Conservation (phyloP, 2,888 invertebrate species). For the Danaus chrysippus region DNA sequence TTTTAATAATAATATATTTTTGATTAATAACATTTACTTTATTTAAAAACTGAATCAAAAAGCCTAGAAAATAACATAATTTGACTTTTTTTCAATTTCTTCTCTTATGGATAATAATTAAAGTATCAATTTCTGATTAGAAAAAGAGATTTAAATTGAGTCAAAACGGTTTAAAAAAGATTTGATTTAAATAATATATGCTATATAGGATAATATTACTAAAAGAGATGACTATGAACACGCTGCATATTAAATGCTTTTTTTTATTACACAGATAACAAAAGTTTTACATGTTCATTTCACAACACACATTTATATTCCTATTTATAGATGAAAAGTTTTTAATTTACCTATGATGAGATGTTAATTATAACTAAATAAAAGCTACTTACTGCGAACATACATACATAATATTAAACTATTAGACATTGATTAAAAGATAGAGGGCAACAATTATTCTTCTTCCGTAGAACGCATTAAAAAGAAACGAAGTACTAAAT, state of each 20-base stretch:
- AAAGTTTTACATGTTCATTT: background rate
- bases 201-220: constrained; percentile 3
- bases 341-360: constrained; percentile 10
- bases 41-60: too few species aligned
- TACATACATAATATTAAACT: constrained; percentile 3
- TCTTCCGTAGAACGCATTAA: constrained; percentile 11
- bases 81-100: too few species aligned
- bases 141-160: too few species aligned
- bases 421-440: constrained; percentile 9
- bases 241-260: constrained; percentile 9
- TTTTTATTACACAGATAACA: constrained; percentile 3
- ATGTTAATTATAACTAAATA: constrained; percentile 9
- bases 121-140: too few species aligned
- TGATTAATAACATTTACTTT: too few species aligned
- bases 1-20: too few species aligned
- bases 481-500: constrained; percentile 7
- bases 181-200: too few species aligned
- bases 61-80: too few species aligned
- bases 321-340: constrained; percentile 4
- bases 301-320: constrained; percentile 7
- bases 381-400: constrained; percentile 10
- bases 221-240: background rate
- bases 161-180: too few species aligned
- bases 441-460: constrained; percentile 11
- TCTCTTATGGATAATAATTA: too few species aligned